Evolutionary conservation across 2,888 invertebrate genomes (phyloP).

Genomic region (Keiferia lycopersicella): DNA sequence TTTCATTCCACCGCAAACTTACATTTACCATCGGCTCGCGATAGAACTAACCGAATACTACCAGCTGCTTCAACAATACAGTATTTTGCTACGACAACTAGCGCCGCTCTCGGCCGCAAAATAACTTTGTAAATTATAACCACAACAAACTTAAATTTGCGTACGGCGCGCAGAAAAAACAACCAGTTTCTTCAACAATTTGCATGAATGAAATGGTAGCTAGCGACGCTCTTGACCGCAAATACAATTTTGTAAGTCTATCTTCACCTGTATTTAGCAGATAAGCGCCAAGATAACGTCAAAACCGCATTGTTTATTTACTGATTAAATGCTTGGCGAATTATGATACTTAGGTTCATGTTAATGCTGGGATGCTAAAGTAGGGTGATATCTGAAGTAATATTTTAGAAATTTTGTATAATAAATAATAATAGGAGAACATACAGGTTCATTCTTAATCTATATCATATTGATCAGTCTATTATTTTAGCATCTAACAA

Average conservation of each 20-base stretch:
- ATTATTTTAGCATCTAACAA: not conserved
- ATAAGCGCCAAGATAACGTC: slow-evolving; percentile 60
- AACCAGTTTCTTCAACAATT: not conserved
- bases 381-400: not conserved
- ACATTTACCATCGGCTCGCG: slow-evolving; percentile 30
- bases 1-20: slow-evolving; percentile 10
- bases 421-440: no score
- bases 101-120: not conserved
- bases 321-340: slow-evolving; percentile 40
- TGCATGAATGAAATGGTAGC: not conserved
- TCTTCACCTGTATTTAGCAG: slow-evolving; percentile 42
- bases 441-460: no score
- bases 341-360: not conserved
- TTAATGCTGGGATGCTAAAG: no score
- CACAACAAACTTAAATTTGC: slow-evolving; percentile 27
- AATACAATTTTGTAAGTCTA: slow-evolving; percentile 2
- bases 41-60: slow-evolving; percentile 27
- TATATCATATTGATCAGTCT: no score
- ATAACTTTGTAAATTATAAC: not conserved
- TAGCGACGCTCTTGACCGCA: slow-evolving; percentile 8
- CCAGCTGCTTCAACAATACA: not conserved
- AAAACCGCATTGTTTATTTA: slow-evolving; percentile 62
- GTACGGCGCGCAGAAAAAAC: slow-evolving; percentile 31
- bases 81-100: not conserved
- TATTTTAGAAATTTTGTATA: not conserved